These are phyloP conservation scores for Fragum whitleyi DNA, from an alignment of 2,888 invertebrate genomes.

Conservation along the genomic window DNA sequence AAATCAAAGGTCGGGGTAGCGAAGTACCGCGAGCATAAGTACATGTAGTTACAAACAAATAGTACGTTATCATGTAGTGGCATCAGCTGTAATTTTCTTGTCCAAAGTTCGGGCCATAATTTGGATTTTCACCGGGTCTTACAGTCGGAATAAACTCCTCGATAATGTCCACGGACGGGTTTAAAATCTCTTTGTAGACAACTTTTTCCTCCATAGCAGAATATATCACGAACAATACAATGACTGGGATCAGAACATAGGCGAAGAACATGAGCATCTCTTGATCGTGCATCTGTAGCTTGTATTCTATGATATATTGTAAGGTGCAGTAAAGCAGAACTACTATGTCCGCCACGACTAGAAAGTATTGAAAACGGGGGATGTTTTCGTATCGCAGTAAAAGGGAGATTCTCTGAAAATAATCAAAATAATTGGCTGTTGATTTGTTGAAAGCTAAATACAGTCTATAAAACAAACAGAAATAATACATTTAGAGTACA, in stretches of 20 bases:
- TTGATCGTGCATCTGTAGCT: background rate
- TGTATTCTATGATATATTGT: background rate
- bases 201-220: background rate
- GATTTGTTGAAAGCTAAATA: too few relatives aligned
- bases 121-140: background rate
- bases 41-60: too few relatives aligned
- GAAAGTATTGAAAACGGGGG: background rate
- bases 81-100: too few relatives aligned
- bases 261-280: background rate
- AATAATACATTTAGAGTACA: too few relatives aligned
- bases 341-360: background rate
- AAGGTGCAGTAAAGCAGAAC: background rate
- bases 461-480: too few relatives aligned
- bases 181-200: conserved; percentile 1
- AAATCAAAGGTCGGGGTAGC: too few relatives aligned
- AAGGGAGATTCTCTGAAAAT: background rate
- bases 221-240: background rate
- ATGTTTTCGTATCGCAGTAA: conserved; percentile 4
- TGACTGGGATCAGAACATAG: background rate
- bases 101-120: too few relatives aligned
- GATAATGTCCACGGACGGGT: background rate
- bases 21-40: too few relatives aligned
- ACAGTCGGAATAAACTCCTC: background rate
- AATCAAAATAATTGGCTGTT: background rate
- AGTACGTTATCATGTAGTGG: too few relatives aligned